phyloP scores from a whole-genome alignment of 2,797 vertebrate species.

The Pantherophis vulpinus region DNA sequence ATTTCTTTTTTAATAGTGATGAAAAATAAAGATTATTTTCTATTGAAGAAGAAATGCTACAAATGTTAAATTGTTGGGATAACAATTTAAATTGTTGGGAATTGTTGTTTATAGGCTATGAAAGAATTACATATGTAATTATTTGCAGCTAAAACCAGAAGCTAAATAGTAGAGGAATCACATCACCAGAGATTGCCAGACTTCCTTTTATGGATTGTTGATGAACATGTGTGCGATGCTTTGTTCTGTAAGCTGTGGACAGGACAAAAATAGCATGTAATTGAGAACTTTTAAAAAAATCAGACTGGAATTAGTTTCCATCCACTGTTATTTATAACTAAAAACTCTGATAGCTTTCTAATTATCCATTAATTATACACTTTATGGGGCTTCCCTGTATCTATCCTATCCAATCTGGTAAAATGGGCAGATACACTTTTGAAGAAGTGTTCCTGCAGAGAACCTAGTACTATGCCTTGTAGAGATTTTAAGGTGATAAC shows the following conservation, averaged over 20 bases:
- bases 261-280: slow-evolving; percentile 55
- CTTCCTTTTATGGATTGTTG: slow-evolving; percentile 19
- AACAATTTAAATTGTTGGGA: neutral
- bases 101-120: neutral
- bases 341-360: neutral
- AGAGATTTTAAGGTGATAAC: neutral
- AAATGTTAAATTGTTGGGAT: neutral
- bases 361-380: slow-evolving; percentile 22
- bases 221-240: neutral
- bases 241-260: neutral
- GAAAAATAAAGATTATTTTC: neutral
- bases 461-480: neutral
- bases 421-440: neutral
- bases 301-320: slow-evolving; percentile 52
- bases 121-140: slow-evolving; percentile 1
- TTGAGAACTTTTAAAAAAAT: slow-evolving; percentile 35
- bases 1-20: neutral
- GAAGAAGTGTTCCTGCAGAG: neutral
- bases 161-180: neutral
- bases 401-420: neutral
- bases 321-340: slow-evolving; percentile 24
- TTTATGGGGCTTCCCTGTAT: neutral
- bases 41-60: neutral
- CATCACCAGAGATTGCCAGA: slow-evolving; percentile 2
- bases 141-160: neutral